Conservation (phyloP, 2,113 vertebrate genomes). For the Hippopotamus amphibius region DNA sequence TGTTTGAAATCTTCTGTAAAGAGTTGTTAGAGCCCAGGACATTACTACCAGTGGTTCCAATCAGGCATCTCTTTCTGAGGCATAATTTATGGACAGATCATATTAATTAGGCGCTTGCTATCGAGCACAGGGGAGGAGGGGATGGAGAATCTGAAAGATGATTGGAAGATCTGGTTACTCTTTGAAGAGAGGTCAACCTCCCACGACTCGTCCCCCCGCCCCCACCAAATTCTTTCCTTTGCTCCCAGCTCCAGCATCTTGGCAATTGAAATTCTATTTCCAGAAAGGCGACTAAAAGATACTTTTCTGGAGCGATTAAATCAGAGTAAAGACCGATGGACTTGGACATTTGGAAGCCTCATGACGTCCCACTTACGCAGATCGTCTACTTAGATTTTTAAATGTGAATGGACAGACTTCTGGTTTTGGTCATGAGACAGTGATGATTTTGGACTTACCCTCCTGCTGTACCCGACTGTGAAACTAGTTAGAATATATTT, state of each 20-base stretch:
- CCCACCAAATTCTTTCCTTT: background rate
- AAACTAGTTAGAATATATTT: background rate
- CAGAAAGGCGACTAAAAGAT: background rate
- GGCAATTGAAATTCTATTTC: background rate
- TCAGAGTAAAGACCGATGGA: background rate
- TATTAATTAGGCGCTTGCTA: background rate
- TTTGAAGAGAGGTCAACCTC: background rate
- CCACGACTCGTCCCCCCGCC: too few relatives aligned
- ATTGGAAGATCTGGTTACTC: background rate
- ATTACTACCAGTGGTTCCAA: background rate
- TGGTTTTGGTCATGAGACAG: background rate
- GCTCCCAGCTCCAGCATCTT: background rate
- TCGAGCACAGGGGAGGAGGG: background rate
- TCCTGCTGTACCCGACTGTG: background rate
- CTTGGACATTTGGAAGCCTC: background rate
- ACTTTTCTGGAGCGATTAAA: background rate
- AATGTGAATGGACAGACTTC: background rate
- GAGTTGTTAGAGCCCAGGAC: background rate
- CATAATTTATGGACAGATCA: background rate
- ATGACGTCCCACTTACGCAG: background rate
- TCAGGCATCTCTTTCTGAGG: background rate
- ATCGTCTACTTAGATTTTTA: background rate
- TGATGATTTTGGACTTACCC: background rate
- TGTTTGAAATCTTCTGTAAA: background rate
- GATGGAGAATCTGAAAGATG: background rate